Evolutionary conservation across 1,140 invertebrate genomes (phyloP), one percentile per base, ranked within the genome.

Genomic region (Chelonus insularis): DNA sequence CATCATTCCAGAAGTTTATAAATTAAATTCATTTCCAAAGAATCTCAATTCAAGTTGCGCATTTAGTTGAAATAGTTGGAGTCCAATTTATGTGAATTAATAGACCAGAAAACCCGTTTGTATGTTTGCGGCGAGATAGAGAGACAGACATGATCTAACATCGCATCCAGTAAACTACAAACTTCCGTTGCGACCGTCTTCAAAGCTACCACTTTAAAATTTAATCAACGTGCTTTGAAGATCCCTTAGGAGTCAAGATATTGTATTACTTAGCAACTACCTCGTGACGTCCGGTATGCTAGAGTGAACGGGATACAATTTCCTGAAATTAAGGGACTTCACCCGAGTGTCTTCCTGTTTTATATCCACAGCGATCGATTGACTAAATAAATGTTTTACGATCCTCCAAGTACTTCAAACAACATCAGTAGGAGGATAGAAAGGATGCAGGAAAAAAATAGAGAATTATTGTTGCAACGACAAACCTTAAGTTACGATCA

Each of bases 231-330:
- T 56, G 25, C 14, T 39, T 57, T 20, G 25, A 36, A 43, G 25
- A 36, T n/a, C 36, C 45, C 47, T 57, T 43, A 34, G 36, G 16
- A 39, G 20, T 59, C 5, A 14, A 36, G 18, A 39, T 62, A 67
- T 72, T 72, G 70, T 67, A 68, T 72, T 72, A 71, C 68, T 69
- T 69, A 52, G 51, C 52, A 72, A 71, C 69, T 72, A 69, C 63
- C 61, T 59, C 39, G 62, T 55, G 57, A 68, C 32, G 67, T 62
- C 58, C 50, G 41, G 41, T 43, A 43, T 43, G 41, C 14, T 43
- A 4, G 18, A 18, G 18, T 43, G 14, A 43, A 43, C 16, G 16
- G 41, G 6, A 43, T 43, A 43, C 41, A 16, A 43, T 43, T 43
- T 43, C 41, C 41, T 16, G 14, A 43, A 43, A 43, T 43, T 43